Evolutionary conservation across 1,140 invertebrate species (phyloP).

Genomic region (Pachyrhynchus sulphureomaculatus): DNA sequence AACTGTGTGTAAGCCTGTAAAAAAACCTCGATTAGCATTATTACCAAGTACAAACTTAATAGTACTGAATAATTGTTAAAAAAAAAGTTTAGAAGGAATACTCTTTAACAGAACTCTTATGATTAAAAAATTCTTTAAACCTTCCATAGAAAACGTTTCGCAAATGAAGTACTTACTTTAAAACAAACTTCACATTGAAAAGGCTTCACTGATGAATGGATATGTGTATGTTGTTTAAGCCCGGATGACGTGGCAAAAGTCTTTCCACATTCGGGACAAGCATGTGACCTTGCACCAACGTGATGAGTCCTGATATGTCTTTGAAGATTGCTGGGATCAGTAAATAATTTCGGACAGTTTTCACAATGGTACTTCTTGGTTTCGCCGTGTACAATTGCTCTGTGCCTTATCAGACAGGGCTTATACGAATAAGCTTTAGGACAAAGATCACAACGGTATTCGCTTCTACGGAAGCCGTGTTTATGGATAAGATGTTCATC

Average conservation of each 20-base stretch:
- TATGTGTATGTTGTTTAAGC: constrained; percentile 98
- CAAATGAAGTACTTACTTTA: constrained; percentile 67
- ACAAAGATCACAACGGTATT: constrained; percentile 84
- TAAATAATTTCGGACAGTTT: constrained; percentile 92
- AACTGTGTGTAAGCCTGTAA: constrained; percentile 98
- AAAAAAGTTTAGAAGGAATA: not conserved
- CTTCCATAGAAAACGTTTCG: too few species aligned
- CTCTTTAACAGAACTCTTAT: too few species aligned
- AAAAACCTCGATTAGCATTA: constrained; percentile 43
- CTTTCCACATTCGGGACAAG: constrained; percentile 97
- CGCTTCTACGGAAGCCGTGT: constrained; percentile 74
- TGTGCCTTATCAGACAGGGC: constrained; percentile 78
- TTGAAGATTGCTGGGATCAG: constrained; percentile 93
- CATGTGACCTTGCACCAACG: constrained; percentile 90
- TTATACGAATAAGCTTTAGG: constrained; percentile 80
- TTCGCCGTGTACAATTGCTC: constrained; percentile 76
- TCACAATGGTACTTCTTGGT: constrained; percentile 86
- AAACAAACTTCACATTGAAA: constrained; percentile 93
- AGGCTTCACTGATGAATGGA: constrained; percentile 97
- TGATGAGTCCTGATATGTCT: constrained; percentile 93
- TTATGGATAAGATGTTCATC: constrained; percentile 76
- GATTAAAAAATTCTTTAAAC: not conserved
- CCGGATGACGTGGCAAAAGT: constrained; percentile 97
- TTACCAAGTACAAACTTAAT: too few species aligned
- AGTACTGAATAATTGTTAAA: too few species aligned